Evolutionary conservation across 2,888 invertebrate species (phyloP).

Genomic region (Tortrix viridana): DNA sequence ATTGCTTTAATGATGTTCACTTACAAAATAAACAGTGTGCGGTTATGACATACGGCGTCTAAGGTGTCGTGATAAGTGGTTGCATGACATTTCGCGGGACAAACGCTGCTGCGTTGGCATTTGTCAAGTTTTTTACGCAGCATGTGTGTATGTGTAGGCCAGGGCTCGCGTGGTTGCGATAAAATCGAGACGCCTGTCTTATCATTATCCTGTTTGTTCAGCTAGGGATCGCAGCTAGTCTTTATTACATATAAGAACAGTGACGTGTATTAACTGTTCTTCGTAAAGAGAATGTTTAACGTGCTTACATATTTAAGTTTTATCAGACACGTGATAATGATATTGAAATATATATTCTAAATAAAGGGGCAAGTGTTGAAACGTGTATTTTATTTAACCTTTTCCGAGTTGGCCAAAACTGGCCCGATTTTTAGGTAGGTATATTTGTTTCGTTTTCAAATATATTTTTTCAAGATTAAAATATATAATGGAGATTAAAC

Average conservation of each 20-base stretch:
- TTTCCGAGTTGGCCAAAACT: no score
- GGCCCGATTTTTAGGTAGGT: no score
- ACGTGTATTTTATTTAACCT: conserved; percentile 52
- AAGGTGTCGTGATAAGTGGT: conserved; percentile 29
- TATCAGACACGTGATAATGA: conserved; percentile 79
- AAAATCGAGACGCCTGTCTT: conserved; percentile 5
- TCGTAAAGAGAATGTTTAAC: conserved; percentile 64
- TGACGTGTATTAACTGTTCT: conserved; percentile 49
- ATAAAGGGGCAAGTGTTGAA: conserved; percentile 75
- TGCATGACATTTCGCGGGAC: conserved; percentile 27
- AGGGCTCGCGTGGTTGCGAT: conserved; percentile 27
- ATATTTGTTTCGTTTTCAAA: no score
- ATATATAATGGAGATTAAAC: no score
- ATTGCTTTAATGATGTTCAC: not conserved
- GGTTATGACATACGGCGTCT: conserved; percentile 30
- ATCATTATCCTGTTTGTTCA: not conserved
- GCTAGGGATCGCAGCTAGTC: conserved; percentile 13
- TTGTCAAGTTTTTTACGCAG: conserved; percentile 34
- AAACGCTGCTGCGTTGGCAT: conserved; percentile 39
- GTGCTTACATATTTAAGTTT: conserved; percentile 70
- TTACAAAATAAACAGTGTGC: conserved; percentile 3
- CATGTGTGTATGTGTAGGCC: conserved; percentile 38
- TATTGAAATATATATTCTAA: conserved; percentile 77
- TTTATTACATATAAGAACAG: conserved; percentile 45
- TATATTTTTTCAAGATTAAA: no score